Evolutionary conservation across 2,113 vertebrate genomes (phyloP), one percentile per base, ranked within the genome.

Genomic region (Protobothrops flavoviridis): DNA sequence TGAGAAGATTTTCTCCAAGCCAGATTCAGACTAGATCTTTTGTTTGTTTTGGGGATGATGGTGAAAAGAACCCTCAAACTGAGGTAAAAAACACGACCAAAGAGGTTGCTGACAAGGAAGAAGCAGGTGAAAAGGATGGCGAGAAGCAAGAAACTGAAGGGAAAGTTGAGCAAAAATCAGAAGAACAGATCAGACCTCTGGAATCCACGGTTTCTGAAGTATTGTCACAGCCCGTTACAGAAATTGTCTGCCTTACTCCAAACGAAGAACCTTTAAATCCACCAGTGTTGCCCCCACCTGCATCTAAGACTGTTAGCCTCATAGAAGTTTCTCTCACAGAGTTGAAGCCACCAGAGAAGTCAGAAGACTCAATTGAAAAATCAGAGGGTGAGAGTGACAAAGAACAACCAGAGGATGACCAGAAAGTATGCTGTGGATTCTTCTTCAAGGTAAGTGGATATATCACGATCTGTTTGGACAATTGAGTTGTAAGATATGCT

Each of bases 291-390:
- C 98, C 98, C 88, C 93, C 96, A 48, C 94, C 97, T 43, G 93
- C 96, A 94, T 98, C 98, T 90, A 98, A 98, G 97, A 97, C 95
- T 89, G 96, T 94, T n/a, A 99, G 94, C 94, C 97, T 99, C 95
- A 99, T 99, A 94, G 99, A 99, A 97, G 99, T 99, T 93, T 98
- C 99, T 85, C 96, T 99, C 13, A 99, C 98, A 15, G 98, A 99
- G 89, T 92, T 99, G 94, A 99, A 99, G 95, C 97, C 98, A 5
- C 95, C 98, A 90, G 98, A 99, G 95, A 98, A 98, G 93, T 98
- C 95, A 55, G 97, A 98, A 69, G 97, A 94, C 0, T 91, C 98
- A 24, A 95, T 98, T 91, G 98, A 99, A 90, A 97, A 95, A 90
- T 96, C 96, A 1, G 98, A 98, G 86, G 96, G 95, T 91, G 98